These are phyloP conservation scores for Musca domestica DNA, from an alignment of 1,140 invertebrate genomes.

Conservation along the genomic window DNA sequence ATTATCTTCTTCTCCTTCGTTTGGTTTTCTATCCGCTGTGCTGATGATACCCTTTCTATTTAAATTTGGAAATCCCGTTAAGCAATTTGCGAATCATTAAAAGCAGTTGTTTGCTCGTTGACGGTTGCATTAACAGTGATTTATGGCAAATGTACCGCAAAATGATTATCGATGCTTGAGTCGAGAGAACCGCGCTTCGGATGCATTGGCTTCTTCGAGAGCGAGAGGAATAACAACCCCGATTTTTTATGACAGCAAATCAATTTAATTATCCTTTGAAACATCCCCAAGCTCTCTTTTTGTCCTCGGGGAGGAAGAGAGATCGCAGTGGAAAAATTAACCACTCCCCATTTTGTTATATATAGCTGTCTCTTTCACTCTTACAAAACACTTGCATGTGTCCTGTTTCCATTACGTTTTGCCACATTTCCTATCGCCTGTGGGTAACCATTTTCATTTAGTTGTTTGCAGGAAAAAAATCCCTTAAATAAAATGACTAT, in stretches of 20 bases:
- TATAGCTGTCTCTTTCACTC: slow-evolving; percentile 1
- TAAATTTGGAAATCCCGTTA: neutral
- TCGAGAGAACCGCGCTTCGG: no score
- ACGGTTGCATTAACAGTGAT: slow-evolving; percentile 45
- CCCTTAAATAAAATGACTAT: no score
- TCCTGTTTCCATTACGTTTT: neutral
- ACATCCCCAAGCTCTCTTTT: no score
- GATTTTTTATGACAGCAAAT: no score
- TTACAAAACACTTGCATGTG: neutral
- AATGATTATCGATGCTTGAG: neutral
- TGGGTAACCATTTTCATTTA: no score
- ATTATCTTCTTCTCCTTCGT: neutral
- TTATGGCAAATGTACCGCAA: slow-evolving; percentile 12
- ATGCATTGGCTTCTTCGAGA: no score
- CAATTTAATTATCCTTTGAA: no score
- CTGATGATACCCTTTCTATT: neutral
- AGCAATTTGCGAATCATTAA: neutral
- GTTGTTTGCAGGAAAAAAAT: no score
- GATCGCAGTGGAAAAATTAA: neutral
- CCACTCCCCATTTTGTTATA: neutral
- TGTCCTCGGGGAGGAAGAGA: no score
- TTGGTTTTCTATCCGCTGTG: no score
- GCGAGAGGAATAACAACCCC: no score
- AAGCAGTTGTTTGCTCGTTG: slow-evolving; percentile 50
- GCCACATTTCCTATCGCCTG: neutral